A percentile compares a stretch with the other conserved stretches of the same genome.
phyloP scores from a whole-genome alignment of 2,888 invertebrate genomes.

The Ormyrus thymus region DNA sequence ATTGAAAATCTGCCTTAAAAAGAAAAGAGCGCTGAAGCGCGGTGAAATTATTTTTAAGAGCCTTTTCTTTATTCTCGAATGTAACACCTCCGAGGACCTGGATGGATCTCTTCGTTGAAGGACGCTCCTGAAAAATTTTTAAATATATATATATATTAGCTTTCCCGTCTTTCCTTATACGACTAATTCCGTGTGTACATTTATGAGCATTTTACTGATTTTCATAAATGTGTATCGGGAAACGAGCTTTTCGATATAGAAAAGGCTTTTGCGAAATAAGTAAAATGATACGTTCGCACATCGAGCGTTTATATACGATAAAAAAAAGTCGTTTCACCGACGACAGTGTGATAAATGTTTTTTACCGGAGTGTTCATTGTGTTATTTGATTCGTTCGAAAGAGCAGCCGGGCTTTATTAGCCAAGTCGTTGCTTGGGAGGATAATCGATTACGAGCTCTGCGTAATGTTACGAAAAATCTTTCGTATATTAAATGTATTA shows the following conservation, averaged over 20 bases:
- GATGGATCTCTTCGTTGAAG: too few relatives aligned
- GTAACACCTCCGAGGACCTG: neutral
- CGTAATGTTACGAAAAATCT: constrained; percentile 20
- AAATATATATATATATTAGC: too few relatives aligned
- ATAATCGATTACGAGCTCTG: constrained; percentile 32
- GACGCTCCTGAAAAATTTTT: too few relatives aligned
- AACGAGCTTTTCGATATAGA: neutral
- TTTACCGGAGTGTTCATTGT: constrained; percentile 59
- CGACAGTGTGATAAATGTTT: constrained; percentile 58
- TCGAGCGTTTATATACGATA: constrained; percentile 40
- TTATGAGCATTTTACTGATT: too few relatives aligned
- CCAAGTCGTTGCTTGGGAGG: constrained; percentile 14
- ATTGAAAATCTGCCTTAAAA: constrained; percentile 46
- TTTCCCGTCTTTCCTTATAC: too few relatives aligned
- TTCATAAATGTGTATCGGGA: too few relatives aligned
- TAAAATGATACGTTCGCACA: constrained; percentile 34
- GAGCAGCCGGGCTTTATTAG: constrained; percentile 32
- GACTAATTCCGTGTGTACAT: too few relatives aligned
- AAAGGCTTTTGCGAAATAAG: constrained; percentile 26
- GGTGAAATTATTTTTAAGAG: constrained; percentile 15
- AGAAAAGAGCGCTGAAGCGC: neutral
- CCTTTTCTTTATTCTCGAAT: neutral
- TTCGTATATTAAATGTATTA: constrained; percentile 26
- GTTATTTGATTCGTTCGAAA: constrained; percentile 46
- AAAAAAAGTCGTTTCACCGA: constrained; percentile 44